Conservation (phyloP, 2,888 invertebrate genomes). For the Molorchus minor region DNA sequence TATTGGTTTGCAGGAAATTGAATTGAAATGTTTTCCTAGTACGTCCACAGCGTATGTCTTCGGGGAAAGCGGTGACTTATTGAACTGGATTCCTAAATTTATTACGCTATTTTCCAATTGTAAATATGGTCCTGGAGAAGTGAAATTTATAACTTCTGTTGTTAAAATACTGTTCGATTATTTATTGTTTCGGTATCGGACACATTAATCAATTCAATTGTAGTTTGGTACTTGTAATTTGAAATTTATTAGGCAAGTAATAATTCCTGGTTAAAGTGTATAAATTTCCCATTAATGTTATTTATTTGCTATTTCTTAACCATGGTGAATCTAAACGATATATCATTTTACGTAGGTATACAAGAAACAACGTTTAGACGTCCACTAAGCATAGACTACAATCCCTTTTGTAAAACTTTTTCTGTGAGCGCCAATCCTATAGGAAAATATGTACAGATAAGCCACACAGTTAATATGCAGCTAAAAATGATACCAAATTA, state of each 20-base stretch:
- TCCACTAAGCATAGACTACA: too few relatives aligned
- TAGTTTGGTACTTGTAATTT: not conserved
- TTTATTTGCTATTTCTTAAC: too few relatives aligned
- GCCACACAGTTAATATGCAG: too few relatives aligned
- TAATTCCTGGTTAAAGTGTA: not conserved
- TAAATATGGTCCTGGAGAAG: slow-evolving; percentile 40
- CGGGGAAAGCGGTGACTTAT: slow-evolving; percentile 38
- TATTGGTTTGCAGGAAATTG: slow-evolving; percentile 35
- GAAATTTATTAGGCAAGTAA: not conserved
- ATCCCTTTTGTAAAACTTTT: too few relatives aligned
- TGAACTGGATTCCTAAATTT: slow-evolving; percentile 40
- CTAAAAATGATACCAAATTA: too few relatives aligned
- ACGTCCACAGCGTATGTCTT: slow-evolving; percentile 37
- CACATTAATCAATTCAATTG: slow-evolving; percentile 10
- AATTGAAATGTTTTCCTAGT: slow-evolving; percentile 36
- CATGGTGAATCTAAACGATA: too few relatives aligned
- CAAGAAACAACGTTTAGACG: too few relatives aligned
- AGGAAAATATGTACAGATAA: too few relatives aligned
- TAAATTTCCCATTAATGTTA: not conserved
- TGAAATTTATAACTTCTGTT: slow-evolving; percentile 22
- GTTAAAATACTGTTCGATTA: slow-evolving; percentile 17
- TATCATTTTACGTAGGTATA: too few relatives aligned
- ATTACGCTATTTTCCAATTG: slow-evolving; percentile 42
- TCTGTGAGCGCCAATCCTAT: too few relatives aligned
- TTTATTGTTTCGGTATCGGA: slow-evolving; percentile 12